A percentile compares a stretch with the other conserved stretches of the same genome.
These are phyloP conservation scores for Phengaris alcon DNA, from an alignment of 2,888 invertebrate species.

Conservation along the genomic window DNA sequence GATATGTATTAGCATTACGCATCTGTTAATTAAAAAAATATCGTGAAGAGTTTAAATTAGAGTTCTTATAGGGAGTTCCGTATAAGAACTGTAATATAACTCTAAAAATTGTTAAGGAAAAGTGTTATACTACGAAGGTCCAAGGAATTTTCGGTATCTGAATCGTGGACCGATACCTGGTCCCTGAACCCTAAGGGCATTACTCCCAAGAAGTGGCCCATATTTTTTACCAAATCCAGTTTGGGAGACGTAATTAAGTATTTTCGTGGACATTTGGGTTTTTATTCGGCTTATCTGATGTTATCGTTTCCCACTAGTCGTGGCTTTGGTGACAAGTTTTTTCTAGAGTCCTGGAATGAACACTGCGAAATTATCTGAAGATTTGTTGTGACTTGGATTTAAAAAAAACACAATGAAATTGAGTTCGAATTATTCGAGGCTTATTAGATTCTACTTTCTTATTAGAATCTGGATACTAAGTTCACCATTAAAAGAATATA, in stretches of 20 bases:
- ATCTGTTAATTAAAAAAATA: too few relatives aligned
- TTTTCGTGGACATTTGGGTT: slow-evolving; percentile 22
- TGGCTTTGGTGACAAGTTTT: slow-evolving; percentile 5
- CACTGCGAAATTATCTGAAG: too few relatives aligned
- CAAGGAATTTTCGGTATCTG: slow-evolving; percentile 39
- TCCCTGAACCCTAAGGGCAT: slow-evolving; percentile 33
- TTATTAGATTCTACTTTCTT: too few relatives aligned
- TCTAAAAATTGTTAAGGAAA: slow-evolving; percentile 34
- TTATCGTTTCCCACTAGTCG: slow-evolving; percentile 12
- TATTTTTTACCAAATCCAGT: slow-evolving; percentile 34
- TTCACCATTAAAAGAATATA: too few relatives aligned
- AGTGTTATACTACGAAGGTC: slow-evolving; percentile 37
- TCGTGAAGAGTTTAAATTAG: too few relatives aligned
- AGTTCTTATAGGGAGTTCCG: too few relatives aligned
- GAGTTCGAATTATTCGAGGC: too few relatives aligned
- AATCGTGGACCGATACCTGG: slow-evolving; percentile 11
- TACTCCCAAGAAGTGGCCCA: slow-evolving; percentile 37
- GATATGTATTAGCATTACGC: too few relatives aligned
- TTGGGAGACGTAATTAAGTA: slow-evolving; percentile 26
- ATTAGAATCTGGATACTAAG: too few relatives aligned
- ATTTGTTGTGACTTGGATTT: too few relatives aligned
- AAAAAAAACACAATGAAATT: too few relatives aligned
- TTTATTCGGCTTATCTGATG: slow-evolving; percentile 25
- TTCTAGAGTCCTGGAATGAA: neutral
- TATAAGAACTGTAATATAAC: neutral